A percentile compares a stretch with the other conserved stretches of the same genome.
Conservation (phyloP, 2,888 invertebrate species). For the Acrobasis suavella region DNA sequence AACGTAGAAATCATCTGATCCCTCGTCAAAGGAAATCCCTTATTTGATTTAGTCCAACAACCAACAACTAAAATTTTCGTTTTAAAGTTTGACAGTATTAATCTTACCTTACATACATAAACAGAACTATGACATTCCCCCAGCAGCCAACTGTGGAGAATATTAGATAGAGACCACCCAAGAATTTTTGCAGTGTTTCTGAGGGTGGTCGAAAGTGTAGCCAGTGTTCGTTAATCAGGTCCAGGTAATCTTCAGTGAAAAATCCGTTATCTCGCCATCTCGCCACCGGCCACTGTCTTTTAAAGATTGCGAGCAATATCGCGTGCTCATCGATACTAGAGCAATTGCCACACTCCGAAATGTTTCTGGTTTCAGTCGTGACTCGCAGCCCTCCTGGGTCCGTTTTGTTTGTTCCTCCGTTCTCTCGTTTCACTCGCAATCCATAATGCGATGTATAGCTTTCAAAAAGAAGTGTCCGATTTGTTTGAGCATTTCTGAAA, state of each 20-base stretch:
- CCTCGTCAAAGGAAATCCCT: conserved; percentile 2
- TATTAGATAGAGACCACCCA: conserved; percentile 84
- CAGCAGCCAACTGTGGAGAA: conserved; percentile 85
- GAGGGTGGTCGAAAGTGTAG: conserved; percentile 85
- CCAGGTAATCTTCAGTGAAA: conserved; percentile 81
- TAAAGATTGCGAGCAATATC: conserved; percentile 59
- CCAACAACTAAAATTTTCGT: not conserved
- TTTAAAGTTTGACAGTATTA: not conserved
- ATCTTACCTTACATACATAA: conserved; percentile 87
- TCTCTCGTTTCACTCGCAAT: conserved; percentile 35
- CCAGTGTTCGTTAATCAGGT: conserved; percentile 88
- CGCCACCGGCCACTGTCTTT: conserved; percentile 66
- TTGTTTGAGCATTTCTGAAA: conserved; percentile 16
- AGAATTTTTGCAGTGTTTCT: conserved; percentile 78
- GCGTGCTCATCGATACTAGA: conserved; percentile 47
- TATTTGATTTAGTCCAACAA: conserved; percentile 5
- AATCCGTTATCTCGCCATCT: conserved; percentile 79
- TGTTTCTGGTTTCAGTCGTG: conserved; percentile 41
- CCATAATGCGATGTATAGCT: conserved; percentile 7
- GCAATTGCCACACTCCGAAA: conserved; percentile 33
- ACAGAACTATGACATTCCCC: conserved; percentile 88
- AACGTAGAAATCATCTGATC: conserved; percentile 6
- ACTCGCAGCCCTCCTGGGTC: conserved; percentile 37
- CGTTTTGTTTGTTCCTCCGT: conserved; percentile 38
- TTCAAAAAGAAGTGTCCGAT: conserved; percentile 23